Evolutionary conservation across 2,113 vertebrate species (phyloP).

Genomic region (Passer montanus): DNA sequence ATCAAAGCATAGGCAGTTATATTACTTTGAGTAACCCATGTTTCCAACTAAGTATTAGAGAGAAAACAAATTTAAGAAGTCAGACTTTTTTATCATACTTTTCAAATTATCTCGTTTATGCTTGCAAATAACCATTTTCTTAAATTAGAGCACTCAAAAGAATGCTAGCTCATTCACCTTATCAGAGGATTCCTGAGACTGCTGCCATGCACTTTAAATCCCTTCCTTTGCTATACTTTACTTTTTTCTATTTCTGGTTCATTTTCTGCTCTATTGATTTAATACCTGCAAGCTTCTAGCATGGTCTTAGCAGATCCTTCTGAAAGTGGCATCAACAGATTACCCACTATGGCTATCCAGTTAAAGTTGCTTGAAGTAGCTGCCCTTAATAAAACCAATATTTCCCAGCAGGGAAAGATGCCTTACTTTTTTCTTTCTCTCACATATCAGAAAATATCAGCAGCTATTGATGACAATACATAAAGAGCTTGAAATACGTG

Average conservation of each 20-base stretch:
- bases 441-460: not conserved
- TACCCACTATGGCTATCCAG: not conserved
- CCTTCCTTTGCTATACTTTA: conserved; percentile 9
- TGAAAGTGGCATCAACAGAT: not conserved
- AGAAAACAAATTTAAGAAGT: not conserved
- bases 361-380: not conserved
- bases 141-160: conserved; percentile 16
- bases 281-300: conserved; percentile 46
- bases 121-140: conserved; percentile 18
- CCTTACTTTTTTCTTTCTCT: not conserved
- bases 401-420: not conserved
- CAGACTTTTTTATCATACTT: not conserved
- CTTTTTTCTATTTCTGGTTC: conserved; percentile 48
- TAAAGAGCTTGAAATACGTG: not conserved
- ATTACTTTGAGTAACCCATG: not conserved
- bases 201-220: conserved; percentile 50
- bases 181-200: conserved; percentile 51
- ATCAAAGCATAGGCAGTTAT: not conserved
- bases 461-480: not conserved
- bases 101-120: conserved; percentile 36
- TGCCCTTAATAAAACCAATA: not conserved
- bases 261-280: conserved; percentile 72
- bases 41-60: not conserved
- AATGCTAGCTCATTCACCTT: conserved; percentile 38
- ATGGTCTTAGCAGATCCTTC: conserved; percentile 29